Evolutionary conservation across 2,888 invertebrate species (phyloP).

Genomic region (Sepiola atlantica): DNA sequence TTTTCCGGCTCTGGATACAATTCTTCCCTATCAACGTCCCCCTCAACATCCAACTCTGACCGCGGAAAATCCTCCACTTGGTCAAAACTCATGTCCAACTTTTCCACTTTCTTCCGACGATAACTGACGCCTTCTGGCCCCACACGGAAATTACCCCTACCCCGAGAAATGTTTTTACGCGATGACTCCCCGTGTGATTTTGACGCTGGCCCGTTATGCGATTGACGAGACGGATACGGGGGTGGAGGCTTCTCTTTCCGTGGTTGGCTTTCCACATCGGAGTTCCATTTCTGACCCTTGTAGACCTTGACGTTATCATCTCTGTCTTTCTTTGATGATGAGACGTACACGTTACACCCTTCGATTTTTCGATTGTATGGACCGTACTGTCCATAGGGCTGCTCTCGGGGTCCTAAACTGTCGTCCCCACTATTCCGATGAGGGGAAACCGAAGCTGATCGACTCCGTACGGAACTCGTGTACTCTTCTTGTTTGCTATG

Average conservation of each 20-base stretch:
- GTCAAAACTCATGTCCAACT: not conserved
- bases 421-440: not conserved
- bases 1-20: not conserved
- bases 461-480: not conserved
- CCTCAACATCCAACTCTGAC: slow-evolving; percentile 39
- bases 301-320: not conserved
- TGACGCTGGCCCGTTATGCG: not conserved
- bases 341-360: not conserved
- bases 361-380: slow-evolving; percentile 35
- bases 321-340: not conserved
- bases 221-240: not conserved
- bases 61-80: not conserved
- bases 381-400: slow-evolving; percentile 35
- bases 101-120: not conserved
- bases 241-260: not conserved
- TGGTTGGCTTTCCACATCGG: not conserved
- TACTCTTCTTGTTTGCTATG: not conserved
- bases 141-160: not conserved
- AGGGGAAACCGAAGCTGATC: not conserved
- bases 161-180: not conserved
- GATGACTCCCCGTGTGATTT: not conserved
- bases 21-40: not conserved
- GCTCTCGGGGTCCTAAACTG: slow-evolving; percentile 13
- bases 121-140: slow-evolving; percentile 40
- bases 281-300: not conserved